Evolutionary conservation across 1,140 invertebrate genomes (phyloP).

Genomic region (Lepidurus couesii): DNA sequence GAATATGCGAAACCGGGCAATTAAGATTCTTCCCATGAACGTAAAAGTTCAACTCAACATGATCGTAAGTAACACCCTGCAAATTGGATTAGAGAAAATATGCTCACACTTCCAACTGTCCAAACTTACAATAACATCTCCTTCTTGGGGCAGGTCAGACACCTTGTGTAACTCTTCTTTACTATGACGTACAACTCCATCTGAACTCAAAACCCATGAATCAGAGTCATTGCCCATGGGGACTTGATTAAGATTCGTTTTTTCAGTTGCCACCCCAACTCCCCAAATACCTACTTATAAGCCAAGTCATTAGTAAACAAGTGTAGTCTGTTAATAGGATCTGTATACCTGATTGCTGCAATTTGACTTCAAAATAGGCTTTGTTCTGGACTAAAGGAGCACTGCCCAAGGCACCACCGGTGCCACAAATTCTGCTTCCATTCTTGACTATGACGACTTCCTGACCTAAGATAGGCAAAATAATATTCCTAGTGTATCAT

Average conservation of each 20-base stretch:
- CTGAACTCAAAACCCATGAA: conserved; percentile 88
- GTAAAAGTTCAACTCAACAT: conserved; percentile 93
- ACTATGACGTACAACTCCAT: conserved; percentile 79
- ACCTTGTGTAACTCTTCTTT: conserved; percentile 70
- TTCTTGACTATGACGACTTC: conserved; percentile 98
- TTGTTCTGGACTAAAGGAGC: conserved; percentile 94
- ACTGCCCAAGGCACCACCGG: conserved; percentile 85
- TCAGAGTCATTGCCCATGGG: conserved; percentile 78
- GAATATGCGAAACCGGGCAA: conserved; percentile 76
- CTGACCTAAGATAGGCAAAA: conserved; percentile 59
- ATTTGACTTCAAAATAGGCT: conserved; percentile 97
- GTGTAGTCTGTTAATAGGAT: neutral
- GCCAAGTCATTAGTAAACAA: neutral
- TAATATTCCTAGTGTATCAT: neutral
- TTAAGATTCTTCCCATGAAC: conserved; percentile 85
- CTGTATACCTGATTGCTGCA: conserved; percentile 78
- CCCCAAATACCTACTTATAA: conserved; percentile 70
- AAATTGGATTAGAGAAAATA: conserved; percentile 42
- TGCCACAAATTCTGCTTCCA: conserved; percentile 88
- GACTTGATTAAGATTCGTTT: conserved; percentile 75
- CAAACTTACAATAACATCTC: conserved; percentile 77
- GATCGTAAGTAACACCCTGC: conserved; percentile 87
- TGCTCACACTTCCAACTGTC: conserved; percentile 35
- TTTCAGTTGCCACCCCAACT: conserved; percentile 81
- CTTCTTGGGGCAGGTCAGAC: conserved; percentile 68